Percentiles rank a stretch among this genome's conserved stretches.
phyloP scores from a whole-genome alignment of 2,888 invertebrate species.

The Caenorhabditis sp. region DNA sequence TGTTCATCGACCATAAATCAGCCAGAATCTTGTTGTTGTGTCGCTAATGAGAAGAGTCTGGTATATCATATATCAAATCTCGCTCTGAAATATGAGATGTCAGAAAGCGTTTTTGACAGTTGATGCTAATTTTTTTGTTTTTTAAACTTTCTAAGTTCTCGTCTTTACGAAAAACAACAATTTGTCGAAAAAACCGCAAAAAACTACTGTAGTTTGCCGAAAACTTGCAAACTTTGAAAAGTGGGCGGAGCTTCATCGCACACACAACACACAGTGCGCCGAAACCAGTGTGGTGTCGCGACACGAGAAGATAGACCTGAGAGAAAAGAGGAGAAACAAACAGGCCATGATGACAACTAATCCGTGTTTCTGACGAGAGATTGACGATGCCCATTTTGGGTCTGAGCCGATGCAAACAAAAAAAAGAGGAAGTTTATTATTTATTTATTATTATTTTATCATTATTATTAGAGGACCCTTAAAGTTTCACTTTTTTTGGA shows the following conservation, averaged over 20 bases:
- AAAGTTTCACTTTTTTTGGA: not conserved
- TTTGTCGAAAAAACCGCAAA: not conserved
- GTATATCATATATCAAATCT: not conserved
- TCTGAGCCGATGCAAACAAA: constrained; percentile 25
- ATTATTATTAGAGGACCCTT: not conserved
- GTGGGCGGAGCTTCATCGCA: not conserved
- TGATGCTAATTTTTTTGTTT: too few relatives aligned
- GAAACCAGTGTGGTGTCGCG: not conserved
- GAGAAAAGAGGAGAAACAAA: not conserved
- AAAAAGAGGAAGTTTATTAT: not conserved
- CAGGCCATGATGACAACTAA: constrained; percentile 35
- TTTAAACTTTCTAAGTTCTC: too few relatives aligned
- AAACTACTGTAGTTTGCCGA: not conserved
- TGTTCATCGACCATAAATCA: too few relatives aligned
- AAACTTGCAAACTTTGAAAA: not conserved
- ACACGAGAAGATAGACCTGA: not conserved
- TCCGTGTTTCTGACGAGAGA: constrained; percentile 45
- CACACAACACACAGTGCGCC: not conserved
- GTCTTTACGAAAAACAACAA: not conserved
- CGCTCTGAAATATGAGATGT: not conserved
- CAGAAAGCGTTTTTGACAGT: not conserved
- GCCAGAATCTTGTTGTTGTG: too few relatives aligned
- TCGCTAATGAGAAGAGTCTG: not conserved
- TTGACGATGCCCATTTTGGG: constrained; percentile 30
- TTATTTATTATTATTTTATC: not conserved